These are phyloP conservation scores for Drosophila biarmipes DNA, from an alignment of 1,140 invertebrate genomes.

Conservation along the genomic window DNA sequence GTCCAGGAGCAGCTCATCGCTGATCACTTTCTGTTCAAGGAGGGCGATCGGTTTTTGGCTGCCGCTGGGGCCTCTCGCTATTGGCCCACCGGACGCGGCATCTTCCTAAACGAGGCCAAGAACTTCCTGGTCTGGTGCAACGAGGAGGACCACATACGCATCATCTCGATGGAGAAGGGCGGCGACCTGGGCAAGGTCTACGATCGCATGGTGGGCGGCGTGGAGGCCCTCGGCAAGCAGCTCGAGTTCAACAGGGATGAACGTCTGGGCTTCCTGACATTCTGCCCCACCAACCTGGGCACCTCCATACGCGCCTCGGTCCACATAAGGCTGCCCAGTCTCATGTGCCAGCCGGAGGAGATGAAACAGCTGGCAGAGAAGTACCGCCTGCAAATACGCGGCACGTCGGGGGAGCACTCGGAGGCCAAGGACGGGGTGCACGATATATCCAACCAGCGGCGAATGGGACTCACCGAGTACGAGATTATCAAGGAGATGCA, in stretches of 20 bases:
- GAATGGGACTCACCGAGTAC: slow-evolving; percentile 94
- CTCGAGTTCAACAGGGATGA: slow-evolving; percentile 95
- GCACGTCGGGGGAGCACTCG: slow-evolving; percentile 96
- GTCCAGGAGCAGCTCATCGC: slow-evolving; percentile 96
- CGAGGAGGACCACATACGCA: slow-evolving; percentile 98
- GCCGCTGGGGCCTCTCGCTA: slow-evolving; percentile 94
- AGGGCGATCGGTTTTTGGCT: slow-evolving; percentile 91
- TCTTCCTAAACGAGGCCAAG: slow-evolving; percentile 97
- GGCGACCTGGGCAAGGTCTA: slow-evolving; percentile 96
- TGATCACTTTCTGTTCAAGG: slow-evolving; percentile 98
- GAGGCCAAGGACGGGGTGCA: slow-evolving; percentile 96
- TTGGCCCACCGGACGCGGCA: slow-evolving; percentile 97
- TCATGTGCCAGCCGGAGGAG: slow-evolving; percentile 92
- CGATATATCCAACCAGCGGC: slow-evolving; percentile 95
- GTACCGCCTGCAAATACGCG: slow-evolving; percentile 96
- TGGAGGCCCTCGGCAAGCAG: slow-evolving; percentile 95
- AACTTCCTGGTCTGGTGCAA: slow-evolving; percentile 99
- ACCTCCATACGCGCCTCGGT: slow-evolving; percentile 98
- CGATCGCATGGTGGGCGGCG: slow-evolving; percentile 93
- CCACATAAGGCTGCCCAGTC: slow-evolving; percentile 97
- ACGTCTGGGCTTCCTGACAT: slow-evolving; percentile 97
- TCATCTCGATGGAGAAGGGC: slow-evolving; percentile 99
- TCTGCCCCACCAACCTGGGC: slow-evolving; percentile 98
- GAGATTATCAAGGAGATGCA: slow-evolving; percentile 95
- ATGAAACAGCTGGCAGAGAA: slow-evolving; percentile 95